Evolutionary conservation across 2,888 invertebrate genomes (phyloP).

Genomic region (Agrotis segetum): DNA sequence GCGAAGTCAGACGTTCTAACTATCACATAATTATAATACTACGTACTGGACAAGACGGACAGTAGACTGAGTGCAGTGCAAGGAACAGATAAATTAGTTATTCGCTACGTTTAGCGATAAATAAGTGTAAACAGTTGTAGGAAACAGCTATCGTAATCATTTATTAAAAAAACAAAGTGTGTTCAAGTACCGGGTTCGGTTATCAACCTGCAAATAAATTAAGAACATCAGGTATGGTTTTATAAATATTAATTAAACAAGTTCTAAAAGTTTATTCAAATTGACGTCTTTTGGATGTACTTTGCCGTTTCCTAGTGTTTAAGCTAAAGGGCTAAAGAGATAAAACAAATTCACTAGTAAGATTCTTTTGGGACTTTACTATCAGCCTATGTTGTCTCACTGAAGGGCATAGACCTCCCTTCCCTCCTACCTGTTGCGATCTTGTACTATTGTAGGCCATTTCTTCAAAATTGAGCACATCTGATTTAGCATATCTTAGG

Average conservation of each 20-base stretch:
- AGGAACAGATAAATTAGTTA: slow-evolving; percentile 37
- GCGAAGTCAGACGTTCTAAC: slow-evolving; percentile 2
- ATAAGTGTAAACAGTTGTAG: slow-evolving; percentile 30
- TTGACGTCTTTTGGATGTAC: not conserved
- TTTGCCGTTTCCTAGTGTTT: not conserved
- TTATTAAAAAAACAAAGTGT: not conserved
- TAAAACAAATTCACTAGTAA: too few species aligned
- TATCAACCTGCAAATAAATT: not conserved
- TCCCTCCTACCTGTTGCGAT: too few species aligned
- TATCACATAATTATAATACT: slow-evolving; percentile 25
- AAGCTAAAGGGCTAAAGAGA: not conserved
- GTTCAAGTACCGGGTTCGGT: slow-evolving; percentile 4
- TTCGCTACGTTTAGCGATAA: slow-evolving; percentile 21
- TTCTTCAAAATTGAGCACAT: too few species aligned
- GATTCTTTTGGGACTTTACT: not conserved
- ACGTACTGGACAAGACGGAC: slow-evolving; percentile 9
- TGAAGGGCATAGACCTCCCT: too few species aligned
- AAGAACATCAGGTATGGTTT: slow-evolving; percentile 15
- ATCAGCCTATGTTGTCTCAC: too few species aligned
- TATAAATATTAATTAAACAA: not conserved
- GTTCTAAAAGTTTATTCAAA: not conserved
- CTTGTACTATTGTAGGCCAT: too few species aligned
- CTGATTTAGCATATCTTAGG: not conserved
- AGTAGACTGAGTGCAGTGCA: slow-evolving; percentile 25
- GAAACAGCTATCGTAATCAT: not conserved